Evolutionary conservation across 2,113 vertebrate species (phyloP).

Genomic region (Microcebus lehilahytsara): DNA sequence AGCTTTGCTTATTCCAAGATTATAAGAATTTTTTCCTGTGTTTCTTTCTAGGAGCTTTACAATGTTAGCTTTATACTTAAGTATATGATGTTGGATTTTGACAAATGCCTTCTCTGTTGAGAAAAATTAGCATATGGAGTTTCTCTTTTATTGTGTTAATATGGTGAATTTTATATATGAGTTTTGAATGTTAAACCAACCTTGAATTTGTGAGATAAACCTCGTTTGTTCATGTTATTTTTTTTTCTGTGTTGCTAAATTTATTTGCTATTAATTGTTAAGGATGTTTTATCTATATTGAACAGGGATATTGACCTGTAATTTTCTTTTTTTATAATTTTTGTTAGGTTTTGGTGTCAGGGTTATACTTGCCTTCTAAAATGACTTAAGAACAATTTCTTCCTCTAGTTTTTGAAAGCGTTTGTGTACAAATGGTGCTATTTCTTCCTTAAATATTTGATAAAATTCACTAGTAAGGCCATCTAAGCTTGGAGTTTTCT

Average conservation of each 20-base stretch:
- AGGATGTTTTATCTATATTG: neutral
- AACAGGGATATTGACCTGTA: neutral
- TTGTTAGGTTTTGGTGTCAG: neutral
- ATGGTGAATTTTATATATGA: neutral
- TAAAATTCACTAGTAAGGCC: neutral
- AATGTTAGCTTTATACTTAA: neutral
- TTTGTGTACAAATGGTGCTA: neutral
- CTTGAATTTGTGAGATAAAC: neutral
- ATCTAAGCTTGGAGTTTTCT: neutral
- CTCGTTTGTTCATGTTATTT: neutral
- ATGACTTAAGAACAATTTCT: neutral
- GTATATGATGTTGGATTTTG: neutral
- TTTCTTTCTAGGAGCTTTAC: neutral
- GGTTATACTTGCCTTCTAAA: neutral
- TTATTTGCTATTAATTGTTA: neutral
- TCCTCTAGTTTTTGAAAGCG: neutral
- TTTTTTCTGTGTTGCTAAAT: neutral
- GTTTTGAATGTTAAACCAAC: neutral
- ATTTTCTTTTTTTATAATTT: neutral
- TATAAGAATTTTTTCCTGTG: neutral
- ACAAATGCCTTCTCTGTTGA: neutral
- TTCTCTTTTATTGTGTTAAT: neutral
- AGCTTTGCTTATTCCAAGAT: neutral
- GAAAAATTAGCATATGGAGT: neutral
- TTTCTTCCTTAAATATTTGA: neutral